Evolutionary conservation across 2,888 invertebrate genomes (phyloP).

Genomic region (Conomelus anceps): DNA sequence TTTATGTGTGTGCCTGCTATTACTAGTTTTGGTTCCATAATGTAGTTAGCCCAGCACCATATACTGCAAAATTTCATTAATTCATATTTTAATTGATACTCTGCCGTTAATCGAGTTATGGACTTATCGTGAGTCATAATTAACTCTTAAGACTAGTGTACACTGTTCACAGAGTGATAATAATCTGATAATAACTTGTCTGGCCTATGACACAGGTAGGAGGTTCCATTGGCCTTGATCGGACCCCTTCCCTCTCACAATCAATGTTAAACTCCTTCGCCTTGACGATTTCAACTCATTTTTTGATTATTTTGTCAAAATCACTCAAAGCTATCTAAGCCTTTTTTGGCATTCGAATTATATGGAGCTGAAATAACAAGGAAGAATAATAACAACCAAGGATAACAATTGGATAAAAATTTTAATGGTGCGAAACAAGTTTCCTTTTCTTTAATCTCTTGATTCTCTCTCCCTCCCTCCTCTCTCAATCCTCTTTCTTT

Average conservation of each 20-base stretch:
- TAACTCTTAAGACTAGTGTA: neutral
- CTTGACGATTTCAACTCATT: neutral
- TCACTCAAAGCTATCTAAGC: neutral
- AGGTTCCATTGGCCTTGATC: neutral
- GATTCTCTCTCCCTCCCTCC: neutral
- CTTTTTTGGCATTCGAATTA: neutral
- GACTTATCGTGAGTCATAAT: neutral
- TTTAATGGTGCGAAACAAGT: neutral
- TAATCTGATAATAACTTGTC: neutral
- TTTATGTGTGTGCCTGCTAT: too few relatives aligned
- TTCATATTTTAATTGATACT: neutral
- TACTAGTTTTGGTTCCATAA: too few relatives aligned
- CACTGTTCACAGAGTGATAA: neutral
- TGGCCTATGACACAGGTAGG: neutral
- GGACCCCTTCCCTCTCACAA: neutral
- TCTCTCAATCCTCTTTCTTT: neutral
- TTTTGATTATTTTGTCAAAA: neutral
- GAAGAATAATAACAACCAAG: neutral
- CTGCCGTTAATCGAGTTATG: neutral
- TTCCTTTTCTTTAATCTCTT: neutral
- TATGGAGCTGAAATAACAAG: neutral
- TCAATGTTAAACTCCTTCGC: neutral
- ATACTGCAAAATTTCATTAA: neutral
- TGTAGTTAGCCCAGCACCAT: too few relatives aligned
- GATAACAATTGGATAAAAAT: neutral